Conservation (phyloP, 2,797 vertebrate species). For the Poliocrania exsul region DNA sequence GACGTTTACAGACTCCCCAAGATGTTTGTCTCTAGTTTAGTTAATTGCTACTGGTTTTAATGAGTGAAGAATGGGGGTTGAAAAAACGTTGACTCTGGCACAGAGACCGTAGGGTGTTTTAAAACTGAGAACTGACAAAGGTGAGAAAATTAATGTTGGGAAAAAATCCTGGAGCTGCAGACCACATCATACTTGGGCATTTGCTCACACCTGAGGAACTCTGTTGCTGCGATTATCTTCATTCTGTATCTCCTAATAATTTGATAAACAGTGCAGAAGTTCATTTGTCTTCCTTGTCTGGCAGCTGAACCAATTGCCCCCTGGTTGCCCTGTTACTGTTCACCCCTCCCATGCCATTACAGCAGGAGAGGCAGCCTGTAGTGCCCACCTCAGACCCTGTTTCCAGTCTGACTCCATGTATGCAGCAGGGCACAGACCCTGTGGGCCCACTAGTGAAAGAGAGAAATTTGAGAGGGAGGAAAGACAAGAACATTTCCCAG, state of each 20-base stretch:
- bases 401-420: neutral
- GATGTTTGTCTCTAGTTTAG: constrained; percentile 19
- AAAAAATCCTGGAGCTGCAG: neutral
- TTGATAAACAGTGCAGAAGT: neutral
- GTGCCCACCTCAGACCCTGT: too few relatives aligned
- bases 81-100: neutral
- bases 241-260: neutral
- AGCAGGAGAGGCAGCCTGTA: neutral
- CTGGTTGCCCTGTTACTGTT: neutral
- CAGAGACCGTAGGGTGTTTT: neutral
- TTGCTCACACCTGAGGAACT: neutral
- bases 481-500: neutral
- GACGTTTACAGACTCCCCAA: neutral
- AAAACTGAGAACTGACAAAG: neutral
- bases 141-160: neutral
- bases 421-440: neutral
- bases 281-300: neutral
- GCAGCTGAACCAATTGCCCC: neutral
- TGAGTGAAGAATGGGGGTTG: neutral
- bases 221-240: neutral
- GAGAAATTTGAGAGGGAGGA: neutral
- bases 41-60: neutral
- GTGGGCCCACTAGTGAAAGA: neutral
- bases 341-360: fast-evolving
- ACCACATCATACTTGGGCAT: neutral